phyloP scores from a whole-genome alignment of 2,797 vertebrate species.

The Corythornis leucogaster region DNA sequence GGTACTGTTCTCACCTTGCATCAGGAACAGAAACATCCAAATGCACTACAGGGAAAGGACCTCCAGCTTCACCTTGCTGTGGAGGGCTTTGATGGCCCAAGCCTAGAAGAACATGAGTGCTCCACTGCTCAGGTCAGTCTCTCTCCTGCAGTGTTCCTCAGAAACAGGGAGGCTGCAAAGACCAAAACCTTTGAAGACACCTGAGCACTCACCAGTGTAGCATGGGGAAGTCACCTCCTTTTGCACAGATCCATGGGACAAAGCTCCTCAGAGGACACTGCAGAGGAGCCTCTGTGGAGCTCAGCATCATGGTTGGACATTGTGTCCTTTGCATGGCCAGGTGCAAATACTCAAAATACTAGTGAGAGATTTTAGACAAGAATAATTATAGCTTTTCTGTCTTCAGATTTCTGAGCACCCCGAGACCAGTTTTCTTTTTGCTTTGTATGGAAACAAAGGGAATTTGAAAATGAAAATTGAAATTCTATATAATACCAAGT shows the following conservation, averaged over 20 bases:
- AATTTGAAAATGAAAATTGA: not conserved
- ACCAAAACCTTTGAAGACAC: not conserved
- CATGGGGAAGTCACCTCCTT: not conserved
- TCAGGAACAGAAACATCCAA: not conserved
- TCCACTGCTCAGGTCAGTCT: not conserved
- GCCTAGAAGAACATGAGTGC: not conserved
- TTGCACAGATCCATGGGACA: not conserved
- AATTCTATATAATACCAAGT: not conserved
- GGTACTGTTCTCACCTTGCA: not conserved
- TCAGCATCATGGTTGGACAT: accelerated
- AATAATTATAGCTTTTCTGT: not conserved
- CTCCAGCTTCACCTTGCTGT: not conserved
- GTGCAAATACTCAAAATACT: not conserved
- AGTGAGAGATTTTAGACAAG: not conserved
- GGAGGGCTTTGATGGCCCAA: not conserved
- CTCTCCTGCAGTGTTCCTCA: not conserved
- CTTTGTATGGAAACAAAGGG: not conserved
- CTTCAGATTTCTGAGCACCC: not conserved
- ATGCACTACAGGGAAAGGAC: not conserved
- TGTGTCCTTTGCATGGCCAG: not conserved
- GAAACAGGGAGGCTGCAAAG: not conserved
- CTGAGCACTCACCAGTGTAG: not conserved
- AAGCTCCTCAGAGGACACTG: not conserved
- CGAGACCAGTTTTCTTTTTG: not conserved
- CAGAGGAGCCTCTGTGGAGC: not conserved